Evolutionary conservation across 2,888 invertebrate genomes (phyloP).

Genomic region (Melieria crassipennis): DNA sequence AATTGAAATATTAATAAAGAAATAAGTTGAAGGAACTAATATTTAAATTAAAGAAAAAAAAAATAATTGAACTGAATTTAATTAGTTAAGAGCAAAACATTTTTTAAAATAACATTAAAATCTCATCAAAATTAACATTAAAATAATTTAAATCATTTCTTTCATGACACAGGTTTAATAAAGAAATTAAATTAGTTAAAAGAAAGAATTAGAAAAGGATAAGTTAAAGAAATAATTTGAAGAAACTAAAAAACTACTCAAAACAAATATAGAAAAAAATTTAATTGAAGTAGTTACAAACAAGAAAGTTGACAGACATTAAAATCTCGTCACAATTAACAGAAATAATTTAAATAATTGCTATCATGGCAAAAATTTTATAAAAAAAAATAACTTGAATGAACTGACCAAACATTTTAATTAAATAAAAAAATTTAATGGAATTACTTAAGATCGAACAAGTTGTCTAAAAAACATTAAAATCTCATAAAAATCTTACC

Average conservation of each 20-base stretch:
- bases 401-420: too few relatives aligned
- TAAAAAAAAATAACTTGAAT: not conserved
- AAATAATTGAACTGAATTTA: too few relatives aligned
- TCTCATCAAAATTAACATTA: not conserved
- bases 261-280: not conserved
- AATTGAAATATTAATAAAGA: not conserved
- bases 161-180: not conserved
- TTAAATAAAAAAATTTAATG: too few relatives aligned
- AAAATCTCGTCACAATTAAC: not conserved
- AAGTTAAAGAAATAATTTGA: not conserved
- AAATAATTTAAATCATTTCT: too few relatives aligned
- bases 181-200: not conserved
- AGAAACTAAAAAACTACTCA: not conserved
- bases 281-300: too few relatives aligned
- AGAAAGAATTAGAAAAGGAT: not conserved
- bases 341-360: not conserved
- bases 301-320: too few relatives aligned
- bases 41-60: not conserved
- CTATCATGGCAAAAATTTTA: not conserved
- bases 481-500: not conserved
- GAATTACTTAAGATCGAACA: too few relatives aligned
- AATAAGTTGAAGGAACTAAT: not conserved
- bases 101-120: not conserved
- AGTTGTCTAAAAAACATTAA: not conserved
- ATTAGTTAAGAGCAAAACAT: not conserved